phyloP scores from a whole-genome alignment of 2,113 vertebrate genomes.

The Elaphurus davidianus region DNA sequence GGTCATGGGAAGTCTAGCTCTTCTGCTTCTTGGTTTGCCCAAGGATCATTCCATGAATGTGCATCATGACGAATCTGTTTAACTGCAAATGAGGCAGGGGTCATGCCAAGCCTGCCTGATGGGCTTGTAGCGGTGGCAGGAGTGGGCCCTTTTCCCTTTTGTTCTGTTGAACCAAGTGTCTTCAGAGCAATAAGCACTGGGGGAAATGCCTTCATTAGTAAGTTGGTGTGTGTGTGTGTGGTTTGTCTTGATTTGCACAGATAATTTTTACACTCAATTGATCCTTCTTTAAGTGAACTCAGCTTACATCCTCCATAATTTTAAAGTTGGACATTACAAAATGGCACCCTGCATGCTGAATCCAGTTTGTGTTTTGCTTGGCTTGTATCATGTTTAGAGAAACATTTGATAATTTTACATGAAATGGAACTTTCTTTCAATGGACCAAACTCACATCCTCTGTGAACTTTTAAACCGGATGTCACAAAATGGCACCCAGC shows the following conservation, averaged over 20 bases:
- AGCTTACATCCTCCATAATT: neutral
- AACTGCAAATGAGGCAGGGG: neutral
- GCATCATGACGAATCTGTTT: neutral
- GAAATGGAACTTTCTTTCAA: neutral
- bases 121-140: rapidly evolving
- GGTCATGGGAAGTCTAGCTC: neutral
- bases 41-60: rapidly evolving
- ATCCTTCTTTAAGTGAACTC: neutral
- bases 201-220: neutral
- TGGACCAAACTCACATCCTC: neutral
- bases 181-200: neutral
- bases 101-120: neutral
- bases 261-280: neutral
- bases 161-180: rapidly evolving
- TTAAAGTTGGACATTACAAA: neutral
- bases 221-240: rapidly evolving
- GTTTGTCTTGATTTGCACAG: neutral
- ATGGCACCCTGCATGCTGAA: neutral
- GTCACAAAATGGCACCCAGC: neutral
- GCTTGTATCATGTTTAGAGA: neutral
- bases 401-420: neutral
- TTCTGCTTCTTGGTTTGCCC: neutral
- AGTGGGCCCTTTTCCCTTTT: neutral
- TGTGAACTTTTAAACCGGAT: neutral
- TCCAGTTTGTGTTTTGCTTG: neutral